These are phyloP conservation scores for Xanthorhoe spadicearia DNA, from an alignment of 2,888 invertebrate species.

Conservation along the genomic window DNA sequence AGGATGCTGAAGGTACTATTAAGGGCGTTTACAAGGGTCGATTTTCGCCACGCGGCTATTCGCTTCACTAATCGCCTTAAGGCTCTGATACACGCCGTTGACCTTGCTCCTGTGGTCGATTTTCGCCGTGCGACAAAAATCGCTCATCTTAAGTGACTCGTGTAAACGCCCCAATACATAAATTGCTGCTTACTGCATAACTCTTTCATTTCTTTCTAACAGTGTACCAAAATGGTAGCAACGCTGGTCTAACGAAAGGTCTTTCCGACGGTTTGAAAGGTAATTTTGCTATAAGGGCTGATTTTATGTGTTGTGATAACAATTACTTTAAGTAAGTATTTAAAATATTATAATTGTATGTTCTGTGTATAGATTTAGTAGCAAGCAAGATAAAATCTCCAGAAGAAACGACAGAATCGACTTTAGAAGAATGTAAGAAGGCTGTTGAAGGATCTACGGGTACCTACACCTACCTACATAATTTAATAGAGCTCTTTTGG, in stretches of 20 bases:
- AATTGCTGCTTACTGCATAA: slow-evolving; percentile 39
- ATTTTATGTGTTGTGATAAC: slow-evolving; percentile 12
- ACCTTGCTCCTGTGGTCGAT: too few species aligned
- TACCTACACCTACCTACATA: slow-evolving; percentile 50
- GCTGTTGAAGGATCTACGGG: slow-evolving; percentile 52
- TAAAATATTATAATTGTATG: slow-evolving; percentile 8
- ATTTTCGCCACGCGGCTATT: too few species aligned
- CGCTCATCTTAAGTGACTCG: too few species aligned
- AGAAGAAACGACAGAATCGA: slow-evolving; percentile 45
- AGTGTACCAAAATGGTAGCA: slow-evolving; percentile 43
- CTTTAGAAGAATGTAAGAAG: slow-evolving; percentile 45
- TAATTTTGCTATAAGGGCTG: slow-evolving; percentile 33
- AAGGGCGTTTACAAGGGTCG: too few species aligned
- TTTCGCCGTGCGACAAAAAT: too few species aligned
- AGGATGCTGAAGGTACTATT: slow-evolving; percentile 52
- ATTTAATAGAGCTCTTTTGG: background rate
- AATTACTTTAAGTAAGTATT: too few species aligned
- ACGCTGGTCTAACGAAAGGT: slow-evolving; percentile 34
- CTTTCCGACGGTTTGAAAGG: slow-evolving; percentile 43
- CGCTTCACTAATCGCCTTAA: too few species aligned
- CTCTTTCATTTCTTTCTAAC: slow-evolving; percentile 43
- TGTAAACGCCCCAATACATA: too few species aligned
- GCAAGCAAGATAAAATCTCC: slow-evolving; percentile 47
- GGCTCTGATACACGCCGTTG: too few species aligned
- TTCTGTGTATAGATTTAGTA: slow-evolving; percentile 51